phyloP scores from a whole-genome alignment of 2,113 vertebrate genomes.

The Emydocephalus ijimae region DNA sequence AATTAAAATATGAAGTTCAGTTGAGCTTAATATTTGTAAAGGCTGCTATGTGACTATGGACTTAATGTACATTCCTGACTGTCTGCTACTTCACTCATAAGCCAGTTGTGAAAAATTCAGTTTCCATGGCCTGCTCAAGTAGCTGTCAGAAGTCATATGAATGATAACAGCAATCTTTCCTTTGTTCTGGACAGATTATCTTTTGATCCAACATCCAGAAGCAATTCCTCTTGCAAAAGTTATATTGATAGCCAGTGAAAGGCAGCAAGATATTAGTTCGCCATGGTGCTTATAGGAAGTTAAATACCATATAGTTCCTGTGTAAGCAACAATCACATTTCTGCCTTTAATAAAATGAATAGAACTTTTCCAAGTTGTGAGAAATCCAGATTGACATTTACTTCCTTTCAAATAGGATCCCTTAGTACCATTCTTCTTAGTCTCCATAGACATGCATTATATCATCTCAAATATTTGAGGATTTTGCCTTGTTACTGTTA shows the following conservation, averaged over 20 bases:
- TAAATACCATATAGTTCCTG: not conserved
- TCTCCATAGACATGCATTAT: not conserved
- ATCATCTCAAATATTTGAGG: not conserved
- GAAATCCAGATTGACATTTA: not conserved
- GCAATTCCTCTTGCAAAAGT: not conserved
- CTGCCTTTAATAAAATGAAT: not conserved
- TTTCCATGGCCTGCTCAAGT: not conserved
- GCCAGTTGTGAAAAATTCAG: not conserved
- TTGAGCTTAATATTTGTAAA: not conserved
- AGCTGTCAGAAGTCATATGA: not conserved
- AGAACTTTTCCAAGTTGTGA: not conserved
- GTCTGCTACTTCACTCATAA: not conserved
- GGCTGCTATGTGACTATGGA: too few relatives aligned
- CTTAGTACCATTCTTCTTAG: not conserved
- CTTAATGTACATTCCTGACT: not conserved
- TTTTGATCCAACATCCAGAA: not conserved
- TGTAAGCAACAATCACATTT: not conserved
- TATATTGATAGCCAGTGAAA: not conserved
- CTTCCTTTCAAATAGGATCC: not conserved
- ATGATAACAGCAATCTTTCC: not conserved
- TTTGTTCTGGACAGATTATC: not conserved
- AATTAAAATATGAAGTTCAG: too few relatives aligned
- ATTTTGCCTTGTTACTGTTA: not conserved
- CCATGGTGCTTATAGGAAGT: not conserved
- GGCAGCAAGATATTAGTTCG: not conserved